phyloP scores from a whole-genome alignment of 2,888 invertebrate genomes.

The Oscheius sp. region DNA sequence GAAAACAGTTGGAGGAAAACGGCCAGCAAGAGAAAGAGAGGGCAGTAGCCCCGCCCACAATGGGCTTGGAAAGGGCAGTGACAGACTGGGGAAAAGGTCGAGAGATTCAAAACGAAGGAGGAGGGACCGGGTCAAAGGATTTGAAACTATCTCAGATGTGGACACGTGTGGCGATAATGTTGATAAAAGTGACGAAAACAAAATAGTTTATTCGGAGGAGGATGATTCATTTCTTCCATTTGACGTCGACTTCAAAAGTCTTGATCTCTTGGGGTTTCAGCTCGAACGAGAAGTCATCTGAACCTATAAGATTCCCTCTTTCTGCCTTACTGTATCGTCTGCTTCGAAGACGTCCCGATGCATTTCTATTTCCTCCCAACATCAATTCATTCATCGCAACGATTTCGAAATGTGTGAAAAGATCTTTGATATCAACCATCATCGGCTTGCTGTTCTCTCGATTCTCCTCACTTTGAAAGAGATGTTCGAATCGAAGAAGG shows the following conservation, averaged over 20 bases:
- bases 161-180: too few species aligned
- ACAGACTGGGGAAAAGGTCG: too few species aligned
- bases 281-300: conserved; percentile 17
- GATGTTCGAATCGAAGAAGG: conserved; percentile 72
- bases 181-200: too few species aligned
- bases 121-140: too few species aligned
- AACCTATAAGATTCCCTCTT: neutral
- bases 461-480: conserved; percentile 70
- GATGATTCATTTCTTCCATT: conserved; percentile 13
- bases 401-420: conserved; percentile 47
- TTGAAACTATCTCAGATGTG: too few species aligned
- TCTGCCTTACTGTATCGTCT: neutral
- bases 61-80: too few species aligned
- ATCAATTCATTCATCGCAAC: conserved; percentile 35
- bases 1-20: too few species aligned
- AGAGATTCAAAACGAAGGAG: too few species aligned
- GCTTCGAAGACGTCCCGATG: neutral
- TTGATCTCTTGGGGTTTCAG: conserved; percentile 49
- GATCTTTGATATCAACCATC: conserved; percentile 67
- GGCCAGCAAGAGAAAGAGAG: too few species aligned
- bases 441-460: conserved; percentile 42
- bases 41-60: too few species aligned
- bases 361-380: conserved; percentile 43
- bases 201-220: too few species aligned
- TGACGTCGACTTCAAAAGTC: conserved; percentile 38